Conservation (phyloP, 1,140 invertebrate species). For the Lamellibrachia luymesi region DNA sequence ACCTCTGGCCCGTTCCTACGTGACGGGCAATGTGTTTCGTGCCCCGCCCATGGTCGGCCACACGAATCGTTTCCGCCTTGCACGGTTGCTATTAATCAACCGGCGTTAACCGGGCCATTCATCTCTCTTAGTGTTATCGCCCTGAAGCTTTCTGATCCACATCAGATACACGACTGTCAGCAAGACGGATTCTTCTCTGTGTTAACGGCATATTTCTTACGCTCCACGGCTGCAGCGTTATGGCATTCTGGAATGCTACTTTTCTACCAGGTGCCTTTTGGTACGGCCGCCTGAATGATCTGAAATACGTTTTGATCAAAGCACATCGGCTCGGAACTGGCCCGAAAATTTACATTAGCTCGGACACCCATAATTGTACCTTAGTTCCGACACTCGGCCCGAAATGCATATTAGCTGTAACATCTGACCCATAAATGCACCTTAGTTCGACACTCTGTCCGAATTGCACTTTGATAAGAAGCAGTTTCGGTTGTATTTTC, state of each 20-base stretch:
- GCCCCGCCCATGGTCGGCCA: no score
- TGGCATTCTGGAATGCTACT: neutral
- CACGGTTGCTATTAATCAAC: neutral
- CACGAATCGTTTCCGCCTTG: neutral
- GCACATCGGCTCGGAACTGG: neutral
- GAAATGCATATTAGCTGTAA: neutral
- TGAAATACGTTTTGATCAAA: neutral
- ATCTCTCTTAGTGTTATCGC: neutral
- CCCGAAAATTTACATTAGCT: neutral
- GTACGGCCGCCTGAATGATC: no score
- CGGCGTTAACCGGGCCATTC: neutral
- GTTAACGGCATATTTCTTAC: neutral
- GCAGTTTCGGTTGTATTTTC: neutral
- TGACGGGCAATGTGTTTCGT: neutral
- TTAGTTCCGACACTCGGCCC: neutral
- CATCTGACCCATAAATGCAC: neutral
- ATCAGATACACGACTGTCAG: neutral
- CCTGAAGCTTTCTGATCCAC: neutral
- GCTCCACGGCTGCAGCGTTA: neutral
- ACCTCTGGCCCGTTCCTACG: neutral
- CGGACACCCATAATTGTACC: neutral
- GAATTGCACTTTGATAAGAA: neutral
- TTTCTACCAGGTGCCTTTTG: neutral
- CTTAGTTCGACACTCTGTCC: neutral
- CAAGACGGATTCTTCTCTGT: neutral